Base-by-base conservation (phyloP, 2,888 invertebrate species). In the Netelia virgata region DNA sequence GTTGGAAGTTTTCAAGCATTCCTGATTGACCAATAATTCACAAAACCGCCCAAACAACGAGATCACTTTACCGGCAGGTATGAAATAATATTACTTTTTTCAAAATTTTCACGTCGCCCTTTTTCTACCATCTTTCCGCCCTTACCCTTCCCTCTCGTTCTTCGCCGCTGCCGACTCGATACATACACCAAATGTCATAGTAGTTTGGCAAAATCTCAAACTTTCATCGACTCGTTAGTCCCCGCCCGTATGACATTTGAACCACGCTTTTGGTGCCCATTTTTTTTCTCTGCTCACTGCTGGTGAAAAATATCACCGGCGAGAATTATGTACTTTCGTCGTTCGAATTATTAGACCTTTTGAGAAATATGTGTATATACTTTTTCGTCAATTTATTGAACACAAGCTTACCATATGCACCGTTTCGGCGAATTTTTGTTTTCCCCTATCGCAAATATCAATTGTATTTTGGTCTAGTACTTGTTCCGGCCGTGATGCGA, bases 151-250 rank as follows among this genome's bases (percentile, higher is more conserved):
- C 76, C 18, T 47, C 68, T 53, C 5, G n/a, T 61, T 11, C n/a
- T 18, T 18, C 28, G 53, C 18, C 36, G 18, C 16, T 20, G 41
- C 18, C 28, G 10, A n/a, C 36, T 59, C 63, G 43, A 28, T 10
- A 9, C 11, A 74, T n/a, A 57, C 72, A n/a, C 59, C 77, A 59
- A 59, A 53, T 70, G 53, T 69, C 57, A 70, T 57, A 36, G 57
- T 76, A 14, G 41, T 83, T 80, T 80, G 70, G 76, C 75, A 80
- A 59, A 43, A 68, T 72, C n/a, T 80, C 83, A 80, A 83, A 80
- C 9, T 68, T 53, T 70, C 72, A 80, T 83, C 76, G 79, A 80
- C 76, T 80, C 43, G 23, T 16, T 28, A 28, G 55, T 28, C 8
- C 28, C 53, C 70, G 41, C 78, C 64, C 57, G 57, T 57, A 8